phyloP scores from a whole-genome alignment of 2,888 invertebrate genomes.

The Hirtodrosophila confusa region DNA sequence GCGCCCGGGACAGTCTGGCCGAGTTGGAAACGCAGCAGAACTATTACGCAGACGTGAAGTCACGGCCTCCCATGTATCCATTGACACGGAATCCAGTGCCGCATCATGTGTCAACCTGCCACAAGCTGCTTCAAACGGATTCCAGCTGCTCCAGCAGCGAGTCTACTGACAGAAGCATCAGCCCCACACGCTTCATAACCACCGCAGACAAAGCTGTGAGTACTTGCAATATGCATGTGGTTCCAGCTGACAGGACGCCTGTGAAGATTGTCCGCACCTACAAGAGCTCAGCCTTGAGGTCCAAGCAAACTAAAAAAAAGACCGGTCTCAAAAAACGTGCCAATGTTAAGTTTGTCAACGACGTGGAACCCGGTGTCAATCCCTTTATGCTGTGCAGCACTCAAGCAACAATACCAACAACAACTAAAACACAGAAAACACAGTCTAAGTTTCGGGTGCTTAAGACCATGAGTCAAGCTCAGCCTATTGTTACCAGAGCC shows the following conservation, averaged over 20 bases:
- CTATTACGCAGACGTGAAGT: not conserved
- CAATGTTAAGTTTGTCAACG: conserved; percentile 29
- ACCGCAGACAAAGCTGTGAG: conserved; percentile 34
- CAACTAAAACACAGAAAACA: not conserved
- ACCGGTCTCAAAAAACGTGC: not conserved
- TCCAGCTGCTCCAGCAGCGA: not conserved
- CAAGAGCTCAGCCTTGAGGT: conserved; percentile 16
- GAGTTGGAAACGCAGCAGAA: conserved; percentile 26
- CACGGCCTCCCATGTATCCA: not conserved
- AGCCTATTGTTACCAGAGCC: not conserved
- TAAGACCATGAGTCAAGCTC: conserved; percentile 16
- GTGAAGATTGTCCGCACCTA: conserved; percentile 4
- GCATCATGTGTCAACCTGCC: not conserved
- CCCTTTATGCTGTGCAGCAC: not conserved
- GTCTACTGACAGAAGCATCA: not conserved
- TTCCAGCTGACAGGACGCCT: not conserved
- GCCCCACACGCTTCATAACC: not conserved
- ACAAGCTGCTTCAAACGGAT: conserved; percentile 33
- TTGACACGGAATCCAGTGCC: too few species aligned
- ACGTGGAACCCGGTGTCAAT: not conserved
- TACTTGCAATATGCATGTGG: conserved; percentile 14
- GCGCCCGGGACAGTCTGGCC: conserved; percentile 12
- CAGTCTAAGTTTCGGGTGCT: conserved; percentile 18
- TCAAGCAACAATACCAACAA: not conserved
- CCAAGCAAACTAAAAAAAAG: not conserved